These are phyloP conservation scores for Ecdyonurus torrentis DNA, from an alignment of 2,888 invertebrate species.

Conservation along the genomic window DNA sequence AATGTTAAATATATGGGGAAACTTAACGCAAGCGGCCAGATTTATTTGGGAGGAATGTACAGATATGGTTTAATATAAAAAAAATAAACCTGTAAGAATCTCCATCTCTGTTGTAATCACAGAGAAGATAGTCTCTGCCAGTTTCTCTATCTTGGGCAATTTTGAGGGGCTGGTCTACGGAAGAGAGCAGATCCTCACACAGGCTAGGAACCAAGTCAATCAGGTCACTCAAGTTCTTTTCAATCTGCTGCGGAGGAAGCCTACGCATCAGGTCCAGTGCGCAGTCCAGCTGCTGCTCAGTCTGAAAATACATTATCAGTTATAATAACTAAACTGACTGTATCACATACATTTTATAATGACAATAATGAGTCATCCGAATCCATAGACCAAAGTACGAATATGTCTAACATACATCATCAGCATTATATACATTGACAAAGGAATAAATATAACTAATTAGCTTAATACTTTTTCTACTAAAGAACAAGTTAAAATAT, in stretches of 20 bases:
- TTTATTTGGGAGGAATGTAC: too few relatives aligned
- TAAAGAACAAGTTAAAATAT: too few relatives aligned
- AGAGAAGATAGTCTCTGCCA: conserved; percentile 93
- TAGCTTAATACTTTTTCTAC: too few relatives aligned
- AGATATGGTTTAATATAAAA: background rate
- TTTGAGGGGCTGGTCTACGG: conserved; percentile 96
- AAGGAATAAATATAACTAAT: too few relatives aligned
- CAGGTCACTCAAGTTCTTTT: conserved; percentile 93
- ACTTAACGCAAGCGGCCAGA: too few relatives aligned
- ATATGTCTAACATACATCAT: too few relatives aligned
- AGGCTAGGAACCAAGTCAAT: conserved; percentile 92
- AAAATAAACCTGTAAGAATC: conserved; percentile 71
- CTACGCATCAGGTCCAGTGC: conserved; percentile 97
- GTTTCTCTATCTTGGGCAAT: conserved; percentile 83
- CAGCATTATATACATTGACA: too few relatives aligned
- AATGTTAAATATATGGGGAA: too few relatives aligned
- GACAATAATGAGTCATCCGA: background rate
- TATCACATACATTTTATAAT: background rate
- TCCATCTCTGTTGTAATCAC: conserved; percentile 98
- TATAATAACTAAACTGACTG: background rate
- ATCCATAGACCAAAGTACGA: background rate
- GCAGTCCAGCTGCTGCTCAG: conserved; percentile 95
- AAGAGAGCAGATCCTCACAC: conserved; percentile 91
- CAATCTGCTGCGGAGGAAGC: conserved; percentile 97
- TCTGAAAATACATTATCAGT: conserved; percentile 44